phyloP scores from a whole-genome alignment of 2,113 vertebrate genomes.

The Gyps fulvus region DNA sequence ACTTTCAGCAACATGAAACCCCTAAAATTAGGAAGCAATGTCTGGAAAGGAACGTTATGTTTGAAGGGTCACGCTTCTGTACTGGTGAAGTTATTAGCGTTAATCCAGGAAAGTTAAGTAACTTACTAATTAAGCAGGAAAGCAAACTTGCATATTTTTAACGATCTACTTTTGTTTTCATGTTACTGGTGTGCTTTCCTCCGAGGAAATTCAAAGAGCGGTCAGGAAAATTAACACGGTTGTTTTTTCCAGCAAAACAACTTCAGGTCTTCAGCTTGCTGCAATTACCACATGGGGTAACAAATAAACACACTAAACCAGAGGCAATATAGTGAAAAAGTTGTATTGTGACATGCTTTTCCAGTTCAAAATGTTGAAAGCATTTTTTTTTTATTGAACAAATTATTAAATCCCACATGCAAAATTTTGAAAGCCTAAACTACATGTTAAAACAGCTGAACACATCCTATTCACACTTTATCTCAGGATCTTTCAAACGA shows the following conservation, averaged over 20 bases:
- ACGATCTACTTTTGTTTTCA: constrained; percentile 24
- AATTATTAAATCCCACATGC: constrained; percentile 86
- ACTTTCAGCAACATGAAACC: constrained; percentile 87
- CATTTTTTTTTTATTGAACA: constrained; percentile 79
- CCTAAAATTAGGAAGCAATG: constrained; percentile 78
- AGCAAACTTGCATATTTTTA: constrained; percentile 47
- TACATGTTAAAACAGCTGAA: constrained; percentile 82
- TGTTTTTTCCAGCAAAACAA: constrained; percentile 13
- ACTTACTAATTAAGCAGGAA: constrained; percentile 62
- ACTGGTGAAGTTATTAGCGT: constrained; percentile 55
- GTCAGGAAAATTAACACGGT: neutral
- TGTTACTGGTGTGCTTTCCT: constrained; percentile 27
- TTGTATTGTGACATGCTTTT: constrained; percentile 81
- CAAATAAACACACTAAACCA: constrained; percentile 75
- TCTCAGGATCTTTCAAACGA: constrained; percentile 76
- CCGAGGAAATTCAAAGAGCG: neutral
- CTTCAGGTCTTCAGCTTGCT: neutral
- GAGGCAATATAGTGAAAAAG: constrained; percentile 72
- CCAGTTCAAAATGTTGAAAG: constrained; percentile 77
- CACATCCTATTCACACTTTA: constrained; percentile 85
- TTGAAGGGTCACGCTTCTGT: constrained; percentile 58
- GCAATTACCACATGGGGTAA: constrained; percentile 3
- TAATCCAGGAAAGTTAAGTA: constrained; percentile 62
- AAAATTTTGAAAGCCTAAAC: constrained; percentile 79
- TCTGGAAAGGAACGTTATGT: constrained; percentile 62